phyloP scores from a whole-genome alignment of 2,797 vertebrate species.

The Hoplostethus mediterraneus region DNA sequence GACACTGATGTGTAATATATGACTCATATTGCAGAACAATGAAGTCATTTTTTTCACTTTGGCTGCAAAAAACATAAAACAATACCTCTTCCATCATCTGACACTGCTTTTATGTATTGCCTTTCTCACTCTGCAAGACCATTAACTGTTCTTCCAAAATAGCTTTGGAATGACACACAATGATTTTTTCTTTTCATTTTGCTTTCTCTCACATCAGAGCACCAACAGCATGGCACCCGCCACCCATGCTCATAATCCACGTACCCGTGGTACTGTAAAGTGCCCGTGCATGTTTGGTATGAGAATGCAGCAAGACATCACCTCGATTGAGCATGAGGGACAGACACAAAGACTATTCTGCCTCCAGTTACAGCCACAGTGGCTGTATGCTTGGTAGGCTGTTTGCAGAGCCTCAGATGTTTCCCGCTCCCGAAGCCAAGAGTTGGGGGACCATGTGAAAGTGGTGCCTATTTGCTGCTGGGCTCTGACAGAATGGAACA shows the following conservation, averaged over 20 bases:
- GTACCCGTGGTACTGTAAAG: not conserved
- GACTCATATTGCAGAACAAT: conserved; percentile 50
- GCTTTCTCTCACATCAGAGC: not conserved
- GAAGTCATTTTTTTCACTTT: conserved; percentile 16
- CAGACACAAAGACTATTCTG: not conserved
- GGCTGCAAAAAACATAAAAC: conserved; percentile 7
- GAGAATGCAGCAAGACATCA: not conserved
- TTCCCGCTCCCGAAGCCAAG: conserved; percentile 67
- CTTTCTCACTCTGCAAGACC: conserved; percentile 7
- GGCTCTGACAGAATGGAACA: conserved; percentile 81
- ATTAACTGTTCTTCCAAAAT: not conserved
- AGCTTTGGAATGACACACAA: not conserved
- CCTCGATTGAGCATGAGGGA: not conserved
- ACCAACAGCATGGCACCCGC: not conserved
- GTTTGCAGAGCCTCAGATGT: conserved; percentile 57
- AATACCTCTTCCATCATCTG: not conserved
- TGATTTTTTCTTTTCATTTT: not conserved
- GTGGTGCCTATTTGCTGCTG: conserved; percentile 68
- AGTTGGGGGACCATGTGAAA: conserved; percentile 74
- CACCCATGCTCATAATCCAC: not conserved
- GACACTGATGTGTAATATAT: conserved; percentile 30
- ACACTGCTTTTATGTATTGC: not conserved
- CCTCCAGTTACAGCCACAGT: conserved; percentile 16
- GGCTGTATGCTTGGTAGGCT: conserved; percentile 30
- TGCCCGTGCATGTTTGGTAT: not conserved